phyloP scores from a whole-genome alignment of 2,797 vertebrate genomes.

The Nasua narica region DNA sequence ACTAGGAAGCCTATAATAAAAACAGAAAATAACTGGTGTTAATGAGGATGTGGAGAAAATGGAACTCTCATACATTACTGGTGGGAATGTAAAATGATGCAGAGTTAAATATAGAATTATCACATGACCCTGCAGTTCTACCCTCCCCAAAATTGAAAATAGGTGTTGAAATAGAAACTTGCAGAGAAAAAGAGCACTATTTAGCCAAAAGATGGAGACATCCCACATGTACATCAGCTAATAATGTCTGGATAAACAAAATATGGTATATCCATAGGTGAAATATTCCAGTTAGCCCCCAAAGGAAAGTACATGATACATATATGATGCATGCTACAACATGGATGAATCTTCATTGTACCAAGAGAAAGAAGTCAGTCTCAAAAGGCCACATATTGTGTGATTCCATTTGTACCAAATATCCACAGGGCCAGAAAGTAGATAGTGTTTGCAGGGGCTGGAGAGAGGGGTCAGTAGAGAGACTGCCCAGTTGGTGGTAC shows the following conservation, averaged over 20 bases:
- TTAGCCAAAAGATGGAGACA: not conserved
- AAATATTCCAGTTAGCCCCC: not conserved
- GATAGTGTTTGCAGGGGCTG: not conserved
- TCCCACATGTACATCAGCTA: not conserved
- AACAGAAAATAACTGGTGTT: not conserved
- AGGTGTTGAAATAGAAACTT: not conserved
- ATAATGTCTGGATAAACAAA: not conserved
- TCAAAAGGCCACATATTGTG: not conserved
- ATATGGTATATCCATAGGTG: not conserved
- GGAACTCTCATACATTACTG: not conserved
- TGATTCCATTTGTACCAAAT: not conserved
- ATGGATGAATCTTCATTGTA: not conserved
- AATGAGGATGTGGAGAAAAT: not conserved
- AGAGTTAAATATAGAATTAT: not conserved
- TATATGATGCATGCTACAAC: not conserved
- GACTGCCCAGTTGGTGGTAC: not conserved
- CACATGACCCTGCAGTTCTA: not conserved
- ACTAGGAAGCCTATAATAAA: not conserved
- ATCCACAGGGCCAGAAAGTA: not conserved
- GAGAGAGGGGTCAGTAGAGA: not conserved
- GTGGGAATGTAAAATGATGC: not conserved
- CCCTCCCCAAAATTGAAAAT: not conserved
- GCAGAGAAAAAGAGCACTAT: not conserved
- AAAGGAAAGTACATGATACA: not conserved
- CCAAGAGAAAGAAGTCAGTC: not conserved